Evolutionary conservation across 2,797 vertebrate genomes (phyloP).

Genomic region (Diplodus sargus): DNA sequence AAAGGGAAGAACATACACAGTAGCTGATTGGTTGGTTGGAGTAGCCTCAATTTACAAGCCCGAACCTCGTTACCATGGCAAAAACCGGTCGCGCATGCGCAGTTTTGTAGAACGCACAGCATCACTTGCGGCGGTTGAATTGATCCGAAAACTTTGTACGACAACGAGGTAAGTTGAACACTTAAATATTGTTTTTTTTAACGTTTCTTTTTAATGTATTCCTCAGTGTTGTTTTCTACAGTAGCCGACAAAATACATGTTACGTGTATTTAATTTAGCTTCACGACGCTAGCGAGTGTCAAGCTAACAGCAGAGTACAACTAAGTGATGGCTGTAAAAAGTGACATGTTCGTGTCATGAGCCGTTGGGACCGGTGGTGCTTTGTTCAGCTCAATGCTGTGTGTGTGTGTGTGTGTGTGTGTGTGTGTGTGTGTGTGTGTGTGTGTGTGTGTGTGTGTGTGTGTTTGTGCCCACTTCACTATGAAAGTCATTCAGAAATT

Average conservation of each 20-base stretch:
- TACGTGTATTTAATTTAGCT: neutral
- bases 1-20: neutral
- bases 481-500: conserved; percentile 13
- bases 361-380: neutral
- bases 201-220: neutral
- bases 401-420: neutral
- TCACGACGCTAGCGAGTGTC: neutral
- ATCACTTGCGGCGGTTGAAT: conserved; percentile 17
- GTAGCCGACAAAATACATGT: too few relatives aligned
- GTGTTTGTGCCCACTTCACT: neutral
- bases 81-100: conserved; percentile 37
- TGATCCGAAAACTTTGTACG: neutral
- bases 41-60: neutral
- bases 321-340: neutral
- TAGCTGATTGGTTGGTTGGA: too few relatives aligned
- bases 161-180: conserved; percentile 35
- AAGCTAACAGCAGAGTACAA: neutral
- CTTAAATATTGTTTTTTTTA: neutral
- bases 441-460: neutral
- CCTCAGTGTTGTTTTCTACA: rapidly evolving
- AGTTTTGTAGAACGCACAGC: conserved; percentile 8
- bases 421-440: neutral
- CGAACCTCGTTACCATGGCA: neutral
- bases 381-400: neutral
- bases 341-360: neutral